Evolutionary conservation across 2,113 vertebrate genomes (phyloP).

Genomic region (Cavia aperea): DNA sequence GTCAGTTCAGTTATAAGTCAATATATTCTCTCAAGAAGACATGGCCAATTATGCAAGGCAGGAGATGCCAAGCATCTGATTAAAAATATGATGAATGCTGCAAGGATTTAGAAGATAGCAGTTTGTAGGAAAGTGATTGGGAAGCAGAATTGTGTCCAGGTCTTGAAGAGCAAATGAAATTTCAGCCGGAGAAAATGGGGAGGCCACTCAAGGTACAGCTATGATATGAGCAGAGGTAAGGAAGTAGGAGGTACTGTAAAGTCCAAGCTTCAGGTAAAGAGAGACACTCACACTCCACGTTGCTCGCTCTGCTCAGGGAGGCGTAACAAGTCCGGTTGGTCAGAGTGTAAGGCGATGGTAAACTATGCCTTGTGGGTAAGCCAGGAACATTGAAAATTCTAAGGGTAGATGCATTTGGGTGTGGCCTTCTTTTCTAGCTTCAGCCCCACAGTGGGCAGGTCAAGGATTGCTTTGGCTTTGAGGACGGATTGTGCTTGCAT

Average conservation of each 20-base stretch:
- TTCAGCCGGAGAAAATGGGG: background rate
- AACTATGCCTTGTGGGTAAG: background rate
- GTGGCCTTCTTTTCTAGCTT: background rate
- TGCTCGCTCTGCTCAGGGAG: background rate
- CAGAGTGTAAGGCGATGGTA: background rate
- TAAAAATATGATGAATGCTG: background rate
- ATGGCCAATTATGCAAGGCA: background rate
- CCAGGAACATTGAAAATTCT: background rate
- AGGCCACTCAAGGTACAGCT: background rate
- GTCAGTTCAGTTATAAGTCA: background rate
- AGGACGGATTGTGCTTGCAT: background rate
- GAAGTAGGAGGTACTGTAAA: background rate
- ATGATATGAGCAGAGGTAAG: background rate
- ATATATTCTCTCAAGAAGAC: background rate
- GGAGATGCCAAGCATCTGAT: background rate
- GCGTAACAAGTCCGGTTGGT: background rate
- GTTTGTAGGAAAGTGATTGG: background rate
- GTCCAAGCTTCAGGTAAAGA: background rate
- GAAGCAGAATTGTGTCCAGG: conserved; percentile 16
- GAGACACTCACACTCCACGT: background rate
- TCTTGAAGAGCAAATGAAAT: conserved; percentile 1
- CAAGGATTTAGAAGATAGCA: background rate
- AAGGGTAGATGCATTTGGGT: background rate
- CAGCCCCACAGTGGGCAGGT: background rate
- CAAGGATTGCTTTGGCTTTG: background rate